A percentile compares a stretch with the other conserved stretches of the same genome.
Evolutionary conservation across 2,113 vertebrate species (phyloP).

Genomic region (Eulacestoma nigropectus): DNA sequence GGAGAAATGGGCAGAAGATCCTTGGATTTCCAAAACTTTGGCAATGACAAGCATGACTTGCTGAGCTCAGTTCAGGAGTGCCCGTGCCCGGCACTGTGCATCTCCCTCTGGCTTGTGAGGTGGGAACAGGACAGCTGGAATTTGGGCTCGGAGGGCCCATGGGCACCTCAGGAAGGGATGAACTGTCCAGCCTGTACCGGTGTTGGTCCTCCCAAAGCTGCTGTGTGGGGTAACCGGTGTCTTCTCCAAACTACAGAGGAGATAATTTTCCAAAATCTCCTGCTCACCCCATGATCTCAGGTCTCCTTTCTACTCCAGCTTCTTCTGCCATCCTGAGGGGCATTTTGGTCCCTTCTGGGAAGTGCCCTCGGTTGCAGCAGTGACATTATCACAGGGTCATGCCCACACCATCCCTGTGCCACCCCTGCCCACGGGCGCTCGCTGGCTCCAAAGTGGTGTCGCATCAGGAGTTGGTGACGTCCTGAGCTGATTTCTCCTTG

Average conservation of each 20-base stretch:
- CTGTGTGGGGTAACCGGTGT: neutral
- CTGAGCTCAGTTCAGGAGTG: neutral
- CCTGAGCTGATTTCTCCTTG: neutral
- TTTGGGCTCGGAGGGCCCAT: neutral
- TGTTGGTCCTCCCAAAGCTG: neutral
- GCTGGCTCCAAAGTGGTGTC: no score
- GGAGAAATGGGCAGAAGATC: neutral
- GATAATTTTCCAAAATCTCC: neutral
- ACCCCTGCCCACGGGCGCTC: rapidly evolving
- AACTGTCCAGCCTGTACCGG: neutral
- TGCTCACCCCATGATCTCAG: neutral
- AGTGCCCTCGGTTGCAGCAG: neutral
- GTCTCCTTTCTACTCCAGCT: neutral
- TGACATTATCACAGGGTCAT: rapidly evolving
- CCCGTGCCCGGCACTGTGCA: rapidly evolving
- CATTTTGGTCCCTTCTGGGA: neutral
- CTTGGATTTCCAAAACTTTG: neutral
- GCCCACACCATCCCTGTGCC: neutral
- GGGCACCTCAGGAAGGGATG: rapidly evolving
- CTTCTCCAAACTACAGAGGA: neutral
- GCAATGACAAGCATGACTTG: rapidly evolving
- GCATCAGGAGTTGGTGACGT: neutral
- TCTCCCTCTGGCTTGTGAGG: neutral
- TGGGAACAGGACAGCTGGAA: neutral
- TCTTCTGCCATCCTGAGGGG: rapidly evolving